Evolutionary conservation across 2,888 invertebrate genomes (phyloP).

Genomic region (Dryobota labecula): DNA sequence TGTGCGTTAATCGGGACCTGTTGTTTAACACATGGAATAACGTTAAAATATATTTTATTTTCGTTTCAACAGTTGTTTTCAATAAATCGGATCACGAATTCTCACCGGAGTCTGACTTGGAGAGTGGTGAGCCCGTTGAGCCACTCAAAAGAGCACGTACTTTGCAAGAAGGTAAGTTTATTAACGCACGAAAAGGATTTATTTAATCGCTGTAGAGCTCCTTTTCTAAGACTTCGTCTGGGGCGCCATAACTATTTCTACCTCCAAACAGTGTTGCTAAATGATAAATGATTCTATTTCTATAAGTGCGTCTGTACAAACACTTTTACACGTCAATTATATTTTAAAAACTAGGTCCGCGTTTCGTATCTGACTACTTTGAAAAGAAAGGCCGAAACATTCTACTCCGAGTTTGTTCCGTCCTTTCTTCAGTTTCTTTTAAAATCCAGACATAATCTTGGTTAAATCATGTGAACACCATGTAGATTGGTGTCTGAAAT

Average conservation of each 20-base stretch:
- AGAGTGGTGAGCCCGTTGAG: constrained; percentile 93
- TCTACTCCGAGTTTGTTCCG: too few relatives aligned
- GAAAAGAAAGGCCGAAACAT: too few relatives aligned
- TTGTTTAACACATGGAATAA: neutral
- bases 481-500: too few relatives aligned
- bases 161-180: constrained; percentile 91
- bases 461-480: too few relatives aligned
- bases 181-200: neutral
- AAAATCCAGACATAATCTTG: too few relatives aligned
- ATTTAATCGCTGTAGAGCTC: neutral
- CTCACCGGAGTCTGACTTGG: constrained; percentile 95
- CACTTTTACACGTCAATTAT: too few relatives aligned
- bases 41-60: constrained; percentile 2
- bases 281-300: too few relatives aligned
- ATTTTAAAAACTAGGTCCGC: too few relatives aligned
- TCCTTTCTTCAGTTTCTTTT: too few relatives aligned
- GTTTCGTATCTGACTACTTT: too few relatives aligned
- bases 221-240: neutral
- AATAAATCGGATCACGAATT: constrained; percentile 97
- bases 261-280: neutral
- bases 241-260: neutral
- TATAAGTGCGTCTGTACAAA: too few relatives aligned
- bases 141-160: constrained; percentile 96
- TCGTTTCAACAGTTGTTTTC: constrained; percentile 77
- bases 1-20: too few relatives aligned